Evolutionary conservation across 2,113 vertebrate genomes (phyloP), one percentile per base, ranked within the genome.

Genomic region (Bettongia penicillata): DNA sequence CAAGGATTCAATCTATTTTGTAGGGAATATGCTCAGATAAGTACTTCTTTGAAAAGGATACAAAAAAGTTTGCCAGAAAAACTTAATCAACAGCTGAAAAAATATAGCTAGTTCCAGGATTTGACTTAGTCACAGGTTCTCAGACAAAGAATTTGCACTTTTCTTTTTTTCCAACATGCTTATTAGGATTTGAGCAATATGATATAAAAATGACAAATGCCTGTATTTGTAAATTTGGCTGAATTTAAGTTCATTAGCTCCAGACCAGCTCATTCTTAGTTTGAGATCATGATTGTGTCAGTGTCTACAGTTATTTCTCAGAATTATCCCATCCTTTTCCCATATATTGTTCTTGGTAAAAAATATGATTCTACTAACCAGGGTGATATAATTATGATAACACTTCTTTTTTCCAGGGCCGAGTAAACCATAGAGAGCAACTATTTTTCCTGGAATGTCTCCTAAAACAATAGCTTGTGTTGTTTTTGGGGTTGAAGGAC

Each of bases 401-500:
- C 22, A 25, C 91, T 8, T 26, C 92, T 94, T 93, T 94, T 92
- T 92, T 24, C 50, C 28, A 51, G 14, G 37, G 24, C 26, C 52
- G 8, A 37, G 2, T 93, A 55, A 14, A 28, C 25, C 92, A 25
- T 51, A 31, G 14, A 51, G 51, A 25, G 52, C 95, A 93, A 24
- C 10, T 95, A 93, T 14, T 89, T 57, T 92, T 91, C 89, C 55
- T 90, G 84, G 43, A 89, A 77, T 77, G 37, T n/a, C 68, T n/a
- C 24, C 51, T 43, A 51, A 52, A 93, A 89, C 16, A 89, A 49
- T 55, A 43, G 48, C 26, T 55, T 92, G 48, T 93, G 10, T 3
- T 52, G 19, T 90, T 31, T n/a, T 55, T 90, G 50, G 90, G 51
- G 11, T n/a, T 52, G 53, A 51, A 77, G 16, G 31, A n/a, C 61